Conservation (phyloP, 2,888 invertebrate species). For the Gisinianus flammeolus region DNA sequence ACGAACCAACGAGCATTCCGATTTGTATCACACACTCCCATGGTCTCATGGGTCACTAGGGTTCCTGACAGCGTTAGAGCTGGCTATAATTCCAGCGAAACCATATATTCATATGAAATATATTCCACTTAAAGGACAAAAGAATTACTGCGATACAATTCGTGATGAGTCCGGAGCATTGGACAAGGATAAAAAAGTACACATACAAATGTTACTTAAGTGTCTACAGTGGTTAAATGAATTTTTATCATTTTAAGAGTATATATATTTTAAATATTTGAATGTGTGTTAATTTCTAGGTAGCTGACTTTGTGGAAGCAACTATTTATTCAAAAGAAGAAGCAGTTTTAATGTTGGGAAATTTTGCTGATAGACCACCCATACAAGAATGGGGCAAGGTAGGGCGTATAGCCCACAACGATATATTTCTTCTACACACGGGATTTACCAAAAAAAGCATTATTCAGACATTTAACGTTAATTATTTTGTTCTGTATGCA, state of each 20-base stretch:
- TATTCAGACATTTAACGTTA: too few relatives aligned
- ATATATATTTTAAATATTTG: background rate
- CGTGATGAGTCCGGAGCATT: slow-evolving; percentile 69
- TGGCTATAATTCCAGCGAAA: slow-evolving; percentile 69
- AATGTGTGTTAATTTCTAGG: slow-evolving; percentile 38
- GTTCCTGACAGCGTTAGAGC: slow-evolving; percentile 70
- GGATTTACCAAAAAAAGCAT: too few relatives aligned
- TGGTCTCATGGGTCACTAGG: slow-evolving; percentile 74
- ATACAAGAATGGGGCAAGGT: slow-evolving; percentile 57
- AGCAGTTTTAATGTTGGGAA: slow-evolving; percentile 72
- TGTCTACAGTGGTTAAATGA: too few relatives aligned
- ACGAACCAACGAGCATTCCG: slow-evolving; percentile 66
- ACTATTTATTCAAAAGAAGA: slow-evolving; percentile 70
- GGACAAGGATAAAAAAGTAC: slow-evolving; percentile 60
- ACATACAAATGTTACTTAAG: background rate
- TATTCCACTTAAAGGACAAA: slow-evolving; percentile 69
- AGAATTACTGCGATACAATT: slow-evolving; percentile 70
- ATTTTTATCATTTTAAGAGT: too few relatives aligned
- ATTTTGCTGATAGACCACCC: slow-evolving; percentile 69
- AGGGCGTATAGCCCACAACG: slow-evolving; percentile 18
- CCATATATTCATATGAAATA: slow-evolving; percentile 72
- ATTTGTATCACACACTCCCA: slow-evolving; percentile 69
- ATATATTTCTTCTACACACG: background rate
- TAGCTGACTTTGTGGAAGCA: slow-evolving; percentile 71
- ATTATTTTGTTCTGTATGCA: slow-evolving; percentile 43